phyloP scores from a whole-genome alignment of 2,888 invertebrate species.

The Yponomeuta plumbellus region DNA sequence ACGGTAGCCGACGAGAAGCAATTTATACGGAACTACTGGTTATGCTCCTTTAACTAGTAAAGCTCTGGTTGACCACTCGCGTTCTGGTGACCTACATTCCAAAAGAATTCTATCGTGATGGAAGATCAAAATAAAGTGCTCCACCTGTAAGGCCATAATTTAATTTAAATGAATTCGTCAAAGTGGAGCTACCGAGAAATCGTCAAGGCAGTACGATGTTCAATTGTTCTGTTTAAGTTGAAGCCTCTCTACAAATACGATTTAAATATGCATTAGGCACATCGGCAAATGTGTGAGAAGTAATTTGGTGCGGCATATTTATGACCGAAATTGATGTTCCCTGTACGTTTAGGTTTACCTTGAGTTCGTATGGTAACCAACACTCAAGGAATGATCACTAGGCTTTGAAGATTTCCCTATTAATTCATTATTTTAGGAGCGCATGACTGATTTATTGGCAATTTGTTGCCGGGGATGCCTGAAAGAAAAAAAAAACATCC shows the following conservation, averaged over 20 bases:
- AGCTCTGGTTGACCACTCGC: background rate
- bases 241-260: background rate
- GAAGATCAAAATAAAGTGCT: background rate
- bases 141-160: background rate
- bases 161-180: background rate
- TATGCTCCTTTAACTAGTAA: slow-evolving; percentile 3
- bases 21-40: slow-evolving; percentile 6
- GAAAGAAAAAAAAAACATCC: no score
- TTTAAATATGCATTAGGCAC: background rate
- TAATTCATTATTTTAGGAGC: no score
- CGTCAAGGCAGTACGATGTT: background rate
- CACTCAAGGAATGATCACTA: no score
- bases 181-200: background rate
- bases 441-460: no score
- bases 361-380: no score
- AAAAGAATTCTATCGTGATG: background rate
- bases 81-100: background rate
- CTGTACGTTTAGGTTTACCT: no score
- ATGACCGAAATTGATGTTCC: background rate
- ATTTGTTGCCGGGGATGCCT: no score
- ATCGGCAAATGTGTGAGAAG: background rate
- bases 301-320: background rate
- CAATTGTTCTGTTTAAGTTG: background rate
- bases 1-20: slow-evolving; percentile 12
- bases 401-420: no score